Base-by-base conservation (phyloP, 2,113 vertebrate genomes). In the Coryphaenoides rupestris region DNA sequence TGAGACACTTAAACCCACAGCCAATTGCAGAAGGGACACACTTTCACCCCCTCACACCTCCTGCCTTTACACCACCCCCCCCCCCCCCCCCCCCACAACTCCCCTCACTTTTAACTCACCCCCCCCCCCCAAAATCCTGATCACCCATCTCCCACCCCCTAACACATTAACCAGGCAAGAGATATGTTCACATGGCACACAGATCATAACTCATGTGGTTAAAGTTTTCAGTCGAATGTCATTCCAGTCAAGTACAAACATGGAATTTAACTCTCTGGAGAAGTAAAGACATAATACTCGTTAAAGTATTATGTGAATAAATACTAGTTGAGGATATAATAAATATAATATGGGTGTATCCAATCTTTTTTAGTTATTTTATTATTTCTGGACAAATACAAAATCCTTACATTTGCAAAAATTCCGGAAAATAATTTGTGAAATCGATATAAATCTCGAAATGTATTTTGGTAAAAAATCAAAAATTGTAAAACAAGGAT, bases 21-120 rank as follows among this genome's bases (percentile, higher is more conserved):
- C 90, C 92, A 92, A 90, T 92, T 86, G 88, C 85, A 87, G 87
- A 88, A 75, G 86, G 82, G 88, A 83, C 79, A 80, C 84, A 88
- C 85, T 87, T 86, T 85, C 75, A 79, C 81, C 71, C 66, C 57
- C 65, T 52, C 62, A 70, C 75, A 78, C 70, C 74, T 74, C 77
- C 77, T 75, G 69, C 66, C 53, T 76, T 23, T 68, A 33, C 60
- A 65, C 62, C 6, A 19, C 21, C 57, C 19, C 19, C 68, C 70
- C 62, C 53, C 80, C 77, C 82, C 79, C 67, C 75, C 70, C 73
- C 75, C 74, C 74, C 73, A 77, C 75, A n/a, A 17, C 47, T n/a
- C 47, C 70, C 78, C 78, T 69, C 80, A 74, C 77, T 57, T 67
- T 73, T 77, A 73, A 80, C 65, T 24, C 60, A 5, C 46, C 59